Percentiles rank a stretch among this genome's conserved stretches.
phyloP scores from a whole-genome alignment of 2,888 invertebrate genomes.

The Catotricha subobsoleta region DNA sequence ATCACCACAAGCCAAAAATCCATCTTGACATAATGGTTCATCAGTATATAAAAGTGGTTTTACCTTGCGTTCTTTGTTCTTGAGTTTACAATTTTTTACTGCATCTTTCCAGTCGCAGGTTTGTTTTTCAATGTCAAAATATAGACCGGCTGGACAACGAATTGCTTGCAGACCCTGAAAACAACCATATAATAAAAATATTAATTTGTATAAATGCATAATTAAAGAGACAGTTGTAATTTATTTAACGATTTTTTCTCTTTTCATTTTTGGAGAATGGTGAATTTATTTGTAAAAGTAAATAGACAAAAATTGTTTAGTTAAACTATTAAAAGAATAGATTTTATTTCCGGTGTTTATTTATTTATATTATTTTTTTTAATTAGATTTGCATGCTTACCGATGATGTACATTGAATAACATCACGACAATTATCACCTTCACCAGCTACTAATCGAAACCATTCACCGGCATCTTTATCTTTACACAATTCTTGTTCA shows the following conservation, averaged over 20 bases:
- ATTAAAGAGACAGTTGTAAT: neutral
- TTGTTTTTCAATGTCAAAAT: constrained; percentile 86
- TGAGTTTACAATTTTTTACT: constrained; percentile 81
- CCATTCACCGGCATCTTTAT: constrained; percentile 91
- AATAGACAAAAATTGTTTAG: neutral
- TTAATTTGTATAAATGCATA: neutral
- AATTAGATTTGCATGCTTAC: constrained; percentile 35
- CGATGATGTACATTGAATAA: constrained; percentile 87
- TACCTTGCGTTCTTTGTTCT: constrained; percentile 74
- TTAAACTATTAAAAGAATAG: neutral
- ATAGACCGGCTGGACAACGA: constrained; percentile 80
- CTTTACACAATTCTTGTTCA: constrained; percentile 78
- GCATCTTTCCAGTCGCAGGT: constrained; percentile 89
- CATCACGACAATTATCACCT: constrained; percentile 84
- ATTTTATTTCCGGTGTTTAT: neutral
- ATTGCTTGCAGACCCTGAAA: constrained; percentile 70
- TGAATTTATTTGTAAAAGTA: too few species aligned
- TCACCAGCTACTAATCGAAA: constrained; percentile 79
- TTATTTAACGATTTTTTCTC: neutral
- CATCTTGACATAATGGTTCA: constrained; percentile 76
- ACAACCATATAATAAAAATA: neutral
- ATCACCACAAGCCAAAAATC: constrained; percentile 75
- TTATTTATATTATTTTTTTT: neutral
- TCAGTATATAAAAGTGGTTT: constrained; percentile 77
- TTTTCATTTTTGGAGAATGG: neutral